A percentile compares a stretch with the other conserved stretches of the same genome.
Conservation (phyloP, 2,113 vertebrate species). For the Scomber colias region DNA sequence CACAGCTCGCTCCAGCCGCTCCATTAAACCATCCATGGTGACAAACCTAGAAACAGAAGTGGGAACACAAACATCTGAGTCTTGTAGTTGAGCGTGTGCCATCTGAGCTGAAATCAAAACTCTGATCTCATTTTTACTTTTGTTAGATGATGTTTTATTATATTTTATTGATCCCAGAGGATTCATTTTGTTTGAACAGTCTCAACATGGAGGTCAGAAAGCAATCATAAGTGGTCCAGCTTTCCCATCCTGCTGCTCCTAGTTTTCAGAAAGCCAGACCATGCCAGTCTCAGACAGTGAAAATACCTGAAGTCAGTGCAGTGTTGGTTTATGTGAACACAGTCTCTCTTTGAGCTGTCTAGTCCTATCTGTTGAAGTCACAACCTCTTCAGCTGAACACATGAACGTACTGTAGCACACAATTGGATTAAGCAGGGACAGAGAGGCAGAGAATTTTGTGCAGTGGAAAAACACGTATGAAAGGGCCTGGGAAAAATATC, state of each 20-base stretch:
- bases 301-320: slow-evolving; percentile 2
- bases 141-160: background rate
- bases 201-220: background rate
- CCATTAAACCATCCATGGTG: slow-evolving; percentile 88
- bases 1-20: slow-evolving; percentile 93
- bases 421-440: slow-evolving; percentile 14
- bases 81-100: too few relatives aligned
- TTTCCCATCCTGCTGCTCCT: background rate
- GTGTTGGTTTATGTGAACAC: slow-evolving; percentile 8
- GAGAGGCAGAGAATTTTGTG: background rate
- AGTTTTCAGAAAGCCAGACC: slow-evolving; percentile 11
- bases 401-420: slow-evolving; percentile 16
- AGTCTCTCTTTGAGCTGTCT: slow-evolving; percentile 31
- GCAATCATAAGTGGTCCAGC: background rate
- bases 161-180: background rate
- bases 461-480: too few relatives aligned
- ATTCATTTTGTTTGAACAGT: background rate
- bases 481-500: too few relatives aligned
- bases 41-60: slow-evolving; percentile 72
- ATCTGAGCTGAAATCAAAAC: background rate
- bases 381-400: slow-evolving; percentile 18
- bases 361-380: slow-evolving; percentile 19
- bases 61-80: background rate
- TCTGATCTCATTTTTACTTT: background rate
- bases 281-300: slow-evolving; percentile 6